Conservation (phyloP, 2,113 vertebrate species). For the Chinchilla lanigera region DNA sequence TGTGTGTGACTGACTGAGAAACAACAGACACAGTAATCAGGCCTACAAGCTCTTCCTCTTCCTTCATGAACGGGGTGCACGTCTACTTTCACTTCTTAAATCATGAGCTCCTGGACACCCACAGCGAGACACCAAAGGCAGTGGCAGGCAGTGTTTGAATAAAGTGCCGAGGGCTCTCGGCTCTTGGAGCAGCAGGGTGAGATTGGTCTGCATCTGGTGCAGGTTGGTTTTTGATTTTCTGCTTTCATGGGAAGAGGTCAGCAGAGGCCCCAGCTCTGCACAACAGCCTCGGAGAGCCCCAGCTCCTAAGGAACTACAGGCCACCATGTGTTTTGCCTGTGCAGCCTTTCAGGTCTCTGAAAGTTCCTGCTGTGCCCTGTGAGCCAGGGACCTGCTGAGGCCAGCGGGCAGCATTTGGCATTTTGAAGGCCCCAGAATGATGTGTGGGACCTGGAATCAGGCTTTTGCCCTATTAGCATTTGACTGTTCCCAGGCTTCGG, state of each 20-base stretch:
- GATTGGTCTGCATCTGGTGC: not conserved
- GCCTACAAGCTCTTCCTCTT: not conserved
- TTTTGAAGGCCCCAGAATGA: not conserved
- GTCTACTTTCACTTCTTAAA: constrained; percentile 77
- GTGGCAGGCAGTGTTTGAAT: constrained; percentile 62
- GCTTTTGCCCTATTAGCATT: not conserved
- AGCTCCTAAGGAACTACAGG: not conserved
- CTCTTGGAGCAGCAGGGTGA: not conserved
- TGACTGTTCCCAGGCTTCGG: not conserved
- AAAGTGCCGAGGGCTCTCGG: not conserved
- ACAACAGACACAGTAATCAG: not conserved
- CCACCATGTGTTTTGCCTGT: not conserved
- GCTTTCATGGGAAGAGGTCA: not conserved
- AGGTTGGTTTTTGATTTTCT: constrained; percentile 67
- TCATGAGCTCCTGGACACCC: not conserved
- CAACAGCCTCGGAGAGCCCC: not conserved
- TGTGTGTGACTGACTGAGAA: not conserved
- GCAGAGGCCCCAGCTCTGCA: constrained; percentile 33
- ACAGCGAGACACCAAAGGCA: not conserved
- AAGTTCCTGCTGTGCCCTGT: not conserved
- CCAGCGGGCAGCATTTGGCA: not conserved
- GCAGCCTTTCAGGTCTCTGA: fast-evolving
- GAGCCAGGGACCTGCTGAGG: not conserved
- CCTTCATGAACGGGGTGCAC: not conserved
- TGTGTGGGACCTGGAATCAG: not conserved